Conservation (phyloP, 2,888 invertebrate genomes). For the Napeogenes sylphis region DNA sequence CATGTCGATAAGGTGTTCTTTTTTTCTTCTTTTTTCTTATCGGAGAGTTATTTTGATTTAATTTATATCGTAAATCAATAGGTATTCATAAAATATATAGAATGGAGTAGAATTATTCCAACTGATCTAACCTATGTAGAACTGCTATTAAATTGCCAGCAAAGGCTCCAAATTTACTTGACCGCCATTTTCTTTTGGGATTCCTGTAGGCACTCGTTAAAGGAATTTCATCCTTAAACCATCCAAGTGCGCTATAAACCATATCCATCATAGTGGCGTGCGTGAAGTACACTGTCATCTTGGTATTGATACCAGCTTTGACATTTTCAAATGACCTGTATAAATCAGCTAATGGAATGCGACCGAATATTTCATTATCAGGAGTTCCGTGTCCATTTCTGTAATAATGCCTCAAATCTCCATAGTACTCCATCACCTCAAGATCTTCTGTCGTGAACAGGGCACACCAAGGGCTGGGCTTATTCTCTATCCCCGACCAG, state of each 20-base stretch:
- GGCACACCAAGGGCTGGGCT: conserved; percentile 85
- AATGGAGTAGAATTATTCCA: no score
- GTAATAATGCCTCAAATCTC: conserved; percentile 85
- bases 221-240: conserved; percentile 79
- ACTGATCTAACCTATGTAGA: conserved; percentile 78
- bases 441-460: conserved; percentile 84
- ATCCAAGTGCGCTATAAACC: conserved; percentile 80
- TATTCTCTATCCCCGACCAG: conserved; percentile 76
- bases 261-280: conserved; percentile 80
- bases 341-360: conserved; percentile 82
- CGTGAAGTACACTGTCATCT: conserved; percentile 82
- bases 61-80: no score
- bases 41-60: no score
- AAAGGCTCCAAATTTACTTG: conserved; percentile 81
- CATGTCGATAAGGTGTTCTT: no score
- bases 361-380: conserved; percentile 80
- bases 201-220: conserved; percentile 79
- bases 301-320: conserved; percentile 52
- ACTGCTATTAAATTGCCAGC: conserved; percentile 84
- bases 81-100: no score
- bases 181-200: conserved; percentile 80
- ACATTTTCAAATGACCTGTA: conserved; percentile 69
- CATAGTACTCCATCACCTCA: conserved; percentile 83
- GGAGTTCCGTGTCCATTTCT: conserved; percentile 64
- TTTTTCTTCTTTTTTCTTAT: no score